Evolutionary conservation across 2,797 vertebrate species (phyloP).

Genomic region (Miichthys miiuy): DNA sequence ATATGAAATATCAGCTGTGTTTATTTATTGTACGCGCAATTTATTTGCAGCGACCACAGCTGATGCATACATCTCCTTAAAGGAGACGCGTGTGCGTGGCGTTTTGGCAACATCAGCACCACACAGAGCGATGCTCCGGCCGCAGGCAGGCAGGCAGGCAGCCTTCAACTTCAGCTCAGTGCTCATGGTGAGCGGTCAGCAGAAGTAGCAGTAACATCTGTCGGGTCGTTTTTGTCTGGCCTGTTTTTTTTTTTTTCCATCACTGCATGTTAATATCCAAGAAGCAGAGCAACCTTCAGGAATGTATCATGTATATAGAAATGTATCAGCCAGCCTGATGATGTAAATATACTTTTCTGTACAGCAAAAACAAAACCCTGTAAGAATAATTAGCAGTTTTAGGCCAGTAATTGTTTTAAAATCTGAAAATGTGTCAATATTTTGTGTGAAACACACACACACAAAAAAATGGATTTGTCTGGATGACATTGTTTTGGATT

Average conservation of each 20-base stretch:
- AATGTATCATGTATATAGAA: no score
- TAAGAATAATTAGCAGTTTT: not conserved
- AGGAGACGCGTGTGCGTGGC: slow-evolving; percentile 61
- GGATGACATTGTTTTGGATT: not conserved
- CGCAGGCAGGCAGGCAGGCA: slow-evolving; percentile 40
- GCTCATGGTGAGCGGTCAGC: slow-evolving; percentile 44
- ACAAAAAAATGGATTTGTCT: not conserved
- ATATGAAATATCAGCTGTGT: slow-evolving; percentile 2
- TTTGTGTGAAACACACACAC: not conserved
- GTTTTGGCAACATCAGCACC: slow-evolving; percentile 71
- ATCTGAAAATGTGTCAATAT: not conserved
- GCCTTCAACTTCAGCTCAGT: slow-evolving; percentile 56
- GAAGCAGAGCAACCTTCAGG: not conserved
- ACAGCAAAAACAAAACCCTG: not conserved
- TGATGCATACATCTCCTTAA: slow-evolving; percentile 62
- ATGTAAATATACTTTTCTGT: not conserved
- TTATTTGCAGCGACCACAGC: slow-evolving; percentile 56
- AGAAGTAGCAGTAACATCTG: slow-evolving; percentile 42
- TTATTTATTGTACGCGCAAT: slow-evolving; percentile 36
- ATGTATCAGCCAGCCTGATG: not conserved
- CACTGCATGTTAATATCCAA: not conserved
- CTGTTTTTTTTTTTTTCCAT: not conserved
- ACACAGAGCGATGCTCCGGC: slow-evolving; percentile 42
- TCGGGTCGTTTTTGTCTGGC: not conserved
- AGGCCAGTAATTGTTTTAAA: not conserved